A percentile compares a stretch with the other conserved stretches of the same genome.
Evolutionary conservation across 2,888 invertebrate genomes (phyloP).

Genomic region (Drosophila parthenogenetica): DNA sequence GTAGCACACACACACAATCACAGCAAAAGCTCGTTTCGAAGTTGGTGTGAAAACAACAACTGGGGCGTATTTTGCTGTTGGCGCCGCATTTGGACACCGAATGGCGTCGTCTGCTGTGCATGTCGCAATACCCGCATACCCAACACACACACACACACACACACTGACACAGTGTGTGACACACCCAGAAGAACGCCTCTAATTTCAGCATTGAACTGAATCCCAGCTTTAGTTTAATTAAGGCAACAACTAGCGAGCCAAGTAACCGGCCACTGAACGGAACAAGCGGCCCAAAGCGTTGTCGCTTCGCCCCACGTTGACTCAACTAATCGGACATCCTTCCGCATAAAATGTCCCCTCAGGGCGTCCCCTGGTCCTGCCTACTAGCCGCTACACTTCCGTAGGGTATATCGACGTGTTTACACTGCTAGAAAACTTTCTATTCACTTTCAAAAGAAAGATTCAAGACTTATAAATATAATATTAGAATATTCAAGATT

Average conservation of each 20-base stretch:
- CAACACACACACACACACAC: conserved; percentile 36
- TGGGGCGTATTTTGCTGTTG: conserved; percentile 79
- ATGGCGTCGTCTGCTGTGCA: conserved; percentile 71
- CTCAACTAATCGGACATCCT: conserved; percentile 80
- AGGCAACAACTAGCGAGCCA: conserved; percentile 77
- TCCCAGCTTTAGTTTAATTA: conserved; percentile 80
- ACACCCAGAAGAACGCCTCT: conserved; percentile 69
- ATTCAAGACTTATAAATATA: no score
- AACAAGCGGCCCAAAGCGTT: conserved; percentile 43
- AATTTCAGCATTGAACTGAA: conserved; percentile 79
- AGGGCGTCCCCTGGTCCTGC: conserved; percentile 9
- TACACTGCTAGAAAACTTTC: no score
- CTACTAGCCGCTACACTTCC: neutral
- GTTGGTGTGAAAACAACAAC: conserved; percentile 80
- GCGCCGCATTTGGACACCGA: conserved; percentile 77
- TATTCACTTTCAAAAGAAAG: no score
- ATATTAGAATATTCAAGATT: no score
- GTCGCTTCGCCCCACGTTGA: conserved; percentile 59
- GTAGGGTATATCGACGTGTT: neutral
- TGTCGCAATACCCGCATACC: conserved; percentile 65
- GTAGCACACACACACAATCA: neutral
- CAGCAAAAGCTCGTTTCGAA: conserved; percentile 50
- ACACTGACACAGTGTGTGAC: conserved; percentile 11
- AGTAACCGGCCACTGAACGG: conserved; percentile 65
- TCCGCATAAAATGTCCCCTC: conserved; percentile 70